A percentile compares a stretch with the other conserved stretches of the same genome.
Evolutionary conservation across 1,140 invertebrate species (phyloP).

Genomic region (Panagrolaimus sp.): DNA sequence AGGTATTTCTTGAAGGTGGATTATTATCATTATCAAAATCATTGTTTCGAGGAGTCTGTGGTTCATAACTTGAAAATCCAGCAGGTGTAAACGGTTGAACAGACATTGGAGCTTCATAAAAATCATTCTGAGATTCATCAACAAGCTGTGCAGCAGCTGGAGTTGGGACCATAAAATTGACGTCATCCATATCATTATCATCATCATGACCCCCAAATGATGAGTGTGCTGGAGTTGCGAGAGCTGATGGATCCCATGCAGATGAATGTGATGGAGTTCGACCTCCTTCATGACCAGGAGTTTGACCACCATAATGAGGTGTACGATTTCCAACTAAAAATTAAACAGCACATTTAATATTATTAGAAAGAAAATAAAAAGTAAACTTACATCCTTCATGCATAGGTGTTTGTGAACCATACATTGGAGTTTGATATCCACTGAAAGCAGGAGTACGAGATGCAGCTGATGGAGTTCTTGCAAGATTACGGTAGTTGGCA

Average conservation of each 20-base stretch:
- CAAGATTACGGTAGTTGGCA: conserved; percentile 40
- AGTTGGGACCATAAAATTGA: conserved; percentile 18
- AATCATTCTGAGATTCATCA: conserved; percentile 6
- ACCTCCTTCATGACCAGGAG: conserved; percentile 77
- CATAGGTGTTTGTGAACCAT: conserved; percentile 77
- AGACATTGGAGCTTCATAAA: conserved; percentile 16
- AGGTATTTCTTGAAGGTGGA: no score
- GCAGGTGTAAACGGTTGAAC: not conserved
- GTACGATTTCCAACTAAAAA: conserved; percentile 70
- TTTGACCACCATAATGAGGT: conserved; percentile 73
- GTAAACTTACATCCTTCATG: conserved; percentile 66
- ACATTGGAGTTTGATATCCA: conserved; percentile 68
- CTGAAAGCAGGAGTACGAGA: conserved; percentile 79
- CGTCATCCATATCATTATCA: conserved; percentile 34
- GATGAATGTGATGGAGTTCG: conserved; percentile 61
- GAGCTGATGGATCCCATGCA: conserved; percentile 24
- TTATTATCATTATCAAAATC: no score
- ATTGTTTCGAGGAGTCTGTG: no score
- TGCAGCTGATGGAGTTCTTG: conserved; percentile 74
- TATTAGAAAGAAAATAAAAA: conserved; percentile 56
- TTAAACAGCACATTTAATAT: no score
- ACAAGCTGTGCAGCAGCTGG: conserved; percentile 25
- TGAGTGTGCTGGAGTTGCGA: conserved; percentile 46
- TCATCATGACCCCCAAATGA: conserved; percentile 39
- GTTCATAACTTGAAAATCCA: no score